Conservation (phyloP, 2,113 vertebrate species). For the Gila orcuttii region DNA sequence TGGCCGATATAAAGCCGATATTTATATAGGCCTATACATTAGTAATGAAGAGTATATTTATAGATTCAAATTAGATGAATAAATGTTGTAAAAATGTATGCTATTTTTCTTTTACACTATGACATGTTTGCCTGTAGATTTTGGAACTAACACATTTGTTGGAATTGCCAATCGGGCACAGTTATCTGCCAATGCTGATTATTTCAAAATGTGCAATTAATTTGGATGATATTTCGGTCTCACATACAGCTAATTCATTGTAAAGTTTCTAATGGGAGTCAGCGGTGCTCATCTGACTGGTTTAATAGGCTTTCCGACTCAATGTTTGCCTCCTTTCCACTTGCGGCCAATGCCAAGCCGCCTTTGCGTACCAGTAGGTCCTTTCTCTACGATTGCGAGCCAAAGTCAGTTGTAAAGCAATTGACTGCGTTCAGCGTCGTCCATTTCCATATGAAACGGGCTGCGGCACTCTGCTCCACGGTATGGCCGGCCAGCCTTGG, state of each 20-base stretch:
- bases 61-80: neutral
- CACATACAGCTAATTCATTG: neutral
- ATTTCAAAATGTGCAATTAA: neutral
- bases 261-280: neutral
- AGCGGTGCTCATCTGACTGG: slow-evolving; percentile 36
- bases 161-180: no score
- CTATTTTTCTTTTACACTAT: neutral
- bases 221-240: neutral
- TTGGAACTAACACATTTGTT: neutral
- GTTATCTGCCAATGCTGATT: neutral
- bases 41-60: neutral
- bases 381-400: slow-evolving; percentile 66
- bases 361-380: slow-evolving; percentile 46
- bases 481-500: slow-evolving; percentile 66
- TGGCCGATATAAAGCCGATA: no score
- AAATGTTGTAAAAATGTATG: neutral
- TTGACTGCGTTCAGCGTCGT: slow-evolving; percentile 79
- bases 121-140: neutral
- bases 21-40: no score
- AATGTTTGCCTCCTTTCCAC: slow-evolving; percentile 61
- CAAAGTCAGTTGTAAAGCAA: slow-evolving; percentile 84
- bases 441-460: slow-evolving; percentile 84
- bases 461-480: slow-evolving; percentile 73
- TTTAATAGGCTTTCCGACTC: slow-evolving; percentile 62
- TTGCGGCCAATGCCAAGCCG: slow-evolving; percentile 59